phyloP scores from a whole-genome alignment of 2,888 invertebrate species.

The Acanthosepion esculentum region DNA sequence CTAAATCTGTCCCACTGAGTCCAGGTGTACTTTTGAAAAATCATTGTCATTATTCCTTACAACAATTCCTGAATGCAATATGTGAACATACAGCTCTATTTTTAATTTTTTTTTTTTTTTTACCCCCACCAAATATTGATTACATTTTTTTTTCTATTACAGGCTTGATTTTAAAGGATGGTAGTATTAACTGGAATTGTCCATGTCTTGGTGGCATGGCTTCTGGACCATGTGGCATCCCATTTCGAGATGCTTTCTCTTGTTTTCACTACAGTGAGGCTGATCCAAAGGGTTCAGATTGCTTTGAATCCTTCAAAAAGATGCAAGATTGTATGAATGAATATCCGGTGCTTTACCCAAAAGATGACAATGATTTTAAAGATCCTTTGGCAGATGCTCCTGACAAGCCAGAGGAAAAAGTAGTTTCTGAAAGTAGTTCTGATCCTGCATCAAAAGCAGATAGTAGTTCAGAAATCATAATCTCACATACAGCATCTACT shows the following conservation, averaged over 20 bases:
- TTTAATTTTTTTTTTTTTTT: no score
- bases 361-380: slow-evolving; percentile 79
- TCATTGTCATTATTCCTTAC: no score
- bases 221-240: slow-evolving; percentile 93
- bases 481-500: not conserved
- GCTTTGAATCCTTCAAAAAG: slow-evolving; percentile 89
- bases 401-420: not conserved
- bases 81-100: no score
- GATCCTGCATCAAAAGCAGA: not conserved
- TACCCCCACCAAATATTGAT: no score
- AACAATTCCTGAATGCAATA: no score
- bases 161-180: slow-evolving; percentile 87
- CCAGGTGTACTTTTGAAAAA: no score
- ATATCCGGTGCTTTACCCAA: slow-evolving; percentile 86
- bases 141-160: slow-evolving; percentile 75
- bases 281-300: slow-evolving; percentile 94
- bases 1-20: no score
- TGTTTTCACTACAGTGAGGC: slow-evolving; percentile 89
- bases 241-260: slow-evolving; percentile 94
- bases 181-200: slow-evolving; percentile 96
- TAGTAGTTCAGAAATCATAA: not conserved
- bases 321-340: slow-evolving; percentile 93
- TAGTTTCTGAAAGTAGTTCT: not conserved
- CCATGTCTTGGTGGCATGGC: slow-evolving; percentile 98
- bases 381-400: not conserved